Conservation (phyloP, 1,140 invertebrate genomes). For the Cyphomyrmex costatus region DNA sequence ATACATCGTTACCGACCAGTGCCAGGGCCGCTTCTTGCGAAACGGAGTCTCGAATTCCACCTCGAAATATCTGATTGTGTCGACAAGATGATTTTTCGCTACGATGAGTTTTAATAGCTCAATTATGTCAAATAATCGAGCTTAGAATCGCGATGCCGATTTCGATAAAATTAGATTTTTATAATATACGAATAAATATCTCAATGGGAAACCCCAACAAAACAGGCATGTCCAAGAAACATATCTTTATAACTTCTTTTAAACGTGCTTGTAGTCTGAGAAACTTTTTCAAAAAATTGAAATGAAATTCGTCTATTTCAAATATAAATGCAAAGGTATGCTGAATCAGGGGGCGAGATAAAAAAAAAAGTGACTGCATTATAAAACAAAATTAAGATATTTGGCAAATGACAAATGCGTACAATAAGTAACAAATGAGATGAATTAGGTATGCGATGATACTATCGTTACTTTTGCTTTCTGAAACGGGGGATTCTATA, state of each 20-base stretch:
- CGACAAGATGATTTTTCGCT: slow-evolving; percentile 22
- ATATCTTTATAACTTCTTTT: no score
- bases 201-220: not conserved
- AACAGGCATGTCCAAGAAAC: no score
- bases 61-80: not conserved
- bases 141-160: not conserved
- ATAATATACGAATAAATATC: not conserved
- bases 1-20: slow-evolving; percentile 63
- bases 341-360: not conserved
- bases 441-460: slow-evolving; percentile 52
- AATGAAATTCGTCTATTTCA: not conserved
- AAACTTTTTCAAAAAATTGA: not conserved
- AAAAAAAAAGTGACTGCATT: not conserved
- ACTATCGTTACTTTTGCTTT: slow-evolving; percentile 62
- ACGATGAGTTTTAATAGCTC: not conserved
- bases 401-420: slow-evolving; percentile 43
- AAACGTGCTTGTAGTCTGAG: no score
- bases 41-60: slow-evolving; percentile 52
- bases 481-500: slow-evolving; percentile 43
- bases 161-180: not conserved
- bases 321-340: not conserved
- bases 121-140: slow-evolving; percentile 8
- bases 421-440: slow-evolving; percentile 47
- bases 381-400: slow-evolving; percentile 54
- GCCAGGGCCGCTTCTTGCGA: slow-evolving; percentile 72